Evolutionary conservation across 2,888 invertebrate species (phyloP), one percentile per base, ranked within the genome.

Genomic region (Carabus problematicus): DNA sequence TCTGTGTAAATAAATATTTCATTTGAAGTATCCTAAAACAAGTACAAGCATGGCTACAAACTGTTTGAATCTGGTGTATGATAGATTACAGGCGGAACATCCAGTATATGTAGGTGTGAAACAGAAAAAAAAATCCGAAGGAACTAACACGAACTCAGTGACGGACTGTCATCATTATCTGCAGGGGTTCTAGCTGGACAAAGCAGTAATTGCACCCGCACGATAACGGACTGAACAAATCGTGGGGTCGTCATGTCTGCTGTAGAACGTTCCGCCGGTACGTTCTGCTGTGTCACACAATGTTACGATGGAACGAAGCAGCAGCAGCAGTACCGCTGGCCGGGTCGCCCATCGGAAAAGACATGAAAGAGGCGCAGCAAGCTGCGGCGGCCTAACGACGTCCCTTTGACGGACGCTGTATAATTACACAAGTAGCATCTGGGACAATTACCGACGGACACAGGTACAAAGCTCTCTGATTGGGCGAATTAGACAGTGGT

Each of bases 201-300:
- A 49, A 62, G 62, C 62, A 29, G 47, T 62, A 62, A 62, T 62
- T 62, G 49, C 47, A 62, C 62, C 62, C 62, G 62, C 62, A 62
- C 62, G 52, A 62, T 62, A 49, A 62, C 45, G 49, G 62, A 49
- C 62, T 39, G 49, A 62, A 62, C 49, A 62, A 62, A 62, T 49
- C 49, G 62, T 62, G 29, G 49, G 39, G n/a, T 60, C 43, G n/a
- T 14, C 62, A 39, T 12, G 11, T 45, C 29, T 45, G 45, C 18
- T 18, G 12, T n/a, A n/a, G 16, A 9, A 43, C 43, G 12, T 43
- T 11, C 16, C 47, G 47, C 14, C 19, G 52, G 19, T 52, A 19
- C 14, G 52, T 12, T 14, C 3, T 14, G 45, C 14, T 14, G 45
- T 14, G 45, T 45, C 14, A 45, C 29, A 29, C 3, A 3, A 6